Base-by-base conservation (phyloP, 2,797 vertebrate genomes). In the Falco columbarius region DNA sequence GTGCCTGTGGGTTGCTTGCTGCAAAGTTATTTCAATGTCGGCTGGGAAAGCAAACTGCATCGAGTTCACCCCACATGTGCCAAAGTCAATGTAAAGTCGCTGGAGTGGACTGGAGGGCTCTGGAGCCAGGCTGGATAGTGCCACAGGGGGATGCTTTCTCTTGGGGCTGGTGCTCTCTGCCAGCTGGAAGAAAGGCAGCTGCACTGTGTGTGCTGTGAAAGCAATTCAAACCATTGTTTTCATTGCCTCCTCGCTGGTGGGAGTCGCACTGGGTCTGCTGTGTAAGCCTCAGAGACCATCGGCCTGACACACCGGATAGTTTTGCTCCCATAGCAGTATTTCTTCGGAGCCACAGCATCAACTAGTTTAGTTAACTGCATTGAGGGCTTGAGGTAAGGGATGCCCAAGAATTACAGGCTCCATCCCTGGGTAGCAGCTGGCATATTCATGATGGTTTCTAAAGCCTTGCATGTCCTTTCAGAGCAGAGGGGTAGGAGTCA, bases 11-110 rank as follows among this genome's bases (percentile, higher is more conserved):
- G 49, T 47, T 91, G 40, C 71, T 89, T n/a, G 46, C 94, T 44
- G 92, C 93, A 97, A 95, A 97, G 94, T 87, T 93, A 94, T 89
- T 91, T 92, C 95, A 97, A 90, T 96, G 96, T 94, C 81, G 3
- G 52, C 59, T 46, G 67, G 81, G 68, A 85, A 55, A 81, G 75
- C 9, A 65, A 89, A 86, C 20, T 2, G 49, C 34, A 3, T 34
- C 72, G 12, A 17, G 26, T 36, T 68, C 65, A 24, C 14, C 44
- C n/a, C 0, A 1, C 0, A 0, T 12, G 38, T 30, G 79, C 85
- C 80, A 59, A 66, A 89, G 80, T 66, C 14, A 0, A 6, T 27
- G 91, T 18, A 54, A 54, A 89, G 84, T 46, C 16, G 0, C 70
- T 26, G 72, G 38, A 44, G 21, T 4, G 26, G 71, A 21, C 27